A percentile compares a stretch with the other conserved stretches of the same genome.
These are phyloP conservation scores for Caenorhabditis brenneri DNA, from an alignment of 1,140 invertebrate genomes.

Conservation along the genomic window DNA sequence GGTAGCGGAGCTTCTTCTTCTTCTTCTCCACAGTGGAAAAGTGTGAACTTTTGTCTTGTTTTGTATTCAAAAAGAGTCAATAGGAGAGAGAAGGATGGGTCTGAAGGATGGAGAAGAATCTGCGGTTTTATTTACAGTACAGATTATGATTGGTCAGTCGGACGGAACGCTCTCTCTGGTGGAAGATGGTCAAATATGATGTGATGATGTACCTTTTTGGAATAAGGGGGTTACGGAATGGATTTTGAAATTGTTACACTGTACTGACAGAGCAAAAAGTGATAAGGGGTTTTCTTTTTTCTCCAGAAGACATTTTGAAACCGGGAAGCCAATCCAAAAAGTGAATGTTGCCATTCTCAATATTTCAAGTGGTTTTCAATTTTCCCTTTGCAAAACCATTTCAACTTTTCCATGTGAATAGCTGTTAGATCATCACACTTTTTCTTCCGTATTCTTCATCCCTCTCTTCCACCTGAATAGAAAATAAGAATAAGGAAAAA, in stretches of 20 bases:
- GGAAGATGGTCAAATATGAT: conserved; percentile 32
- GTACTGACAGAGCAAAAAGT: no score
- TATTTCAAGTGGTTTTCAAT: background rate
- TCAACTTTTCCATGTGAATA: no score
- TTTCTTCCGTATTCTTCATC: background rate
- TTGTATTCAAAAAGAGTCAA: conserved; percentile 30
- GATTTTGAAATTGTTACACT: background rate
- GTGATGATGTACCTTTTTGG: background rate
- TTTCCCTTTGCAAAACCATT: background rate
- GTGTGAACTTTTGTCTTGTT: conserved; percentile 43
- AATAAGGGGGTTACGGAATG: background rate
- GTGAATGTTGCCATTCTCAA: no score
- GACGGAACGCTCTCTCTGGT: background rate
- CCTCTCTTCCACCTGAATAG: background rate
- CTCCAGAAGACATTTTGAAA: no score
- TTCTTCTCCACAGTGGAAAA: no score
- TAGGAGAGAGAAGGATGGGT: background rate
- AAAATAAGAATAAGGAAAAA: background rate
- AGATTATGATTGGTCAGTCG: conserved; percentile 42
- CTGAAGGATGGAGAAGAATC: background rate
- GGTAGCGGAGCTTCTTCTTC: background rate
- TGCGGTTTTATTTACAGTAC: background rate
- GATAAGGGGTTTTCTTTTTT: no score
- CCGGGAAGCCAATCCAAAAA: no score
- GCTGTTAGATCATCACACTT: background rate